A percentile compares a stretch with the other conserved stretches of the same genome.
Evolutionary conservation across 2,113 vertebrate genomes (phyloP).

Genomic region (Indicator maculatus): DNA sequence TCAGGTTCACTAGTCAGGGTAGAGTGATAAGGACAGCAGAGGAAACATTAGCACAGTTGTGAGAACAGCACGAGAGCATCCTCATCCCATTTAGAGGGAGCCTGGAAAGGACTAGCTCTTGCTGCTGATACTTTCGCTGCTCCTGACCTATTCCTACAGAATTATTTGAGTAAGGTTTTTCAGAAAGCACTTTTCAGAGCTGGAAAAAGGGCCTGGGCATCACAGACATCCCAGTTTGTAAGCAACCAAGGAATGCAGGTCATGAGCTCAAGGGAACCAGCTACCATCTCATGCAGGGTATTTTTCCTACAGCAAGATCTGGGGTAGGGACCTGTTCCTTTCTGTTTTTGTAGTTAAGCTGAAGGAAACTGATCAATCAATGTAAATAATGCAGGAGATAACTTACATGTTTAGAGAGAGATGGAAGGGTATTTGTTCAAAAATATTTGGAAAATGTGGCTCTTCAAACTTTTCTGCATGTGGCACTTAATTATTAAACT

Average conservation of each 20-base stretch:
- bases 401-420: neutral
- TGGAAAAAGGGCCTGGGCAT: neutral
- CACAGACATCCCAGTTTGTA: too few relatives aligned
- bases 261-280: neutral
- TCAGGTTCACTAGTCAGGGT: neutral
- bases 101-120: fast-evolving
- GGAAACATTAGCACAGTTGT: neutral
- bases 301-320: neutral
- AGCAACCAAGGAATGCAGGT: neutral
- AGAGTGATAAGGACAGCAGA: neutral
- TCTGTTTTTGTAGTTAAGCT: neutral
- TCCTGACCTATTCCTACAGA: neutral
- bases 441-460: neutral
- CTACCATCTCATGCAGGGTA: fast-evolving
- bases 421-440: neutral
- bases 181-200: neutral
- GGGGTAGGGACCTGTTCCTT: neutral
- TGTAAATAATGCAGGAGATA: neutral
- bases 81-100: neutral
- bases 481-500: neutral
- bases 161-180: neutral
- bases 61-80: neutral
- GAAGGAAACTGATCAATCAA: neutral
- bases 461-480: neutral
- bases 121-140: neutral